Evolutionary conservation across 2,888 invertebrate species (phyloP).

Genomic region (Slavum lentiscoides): DNA sequence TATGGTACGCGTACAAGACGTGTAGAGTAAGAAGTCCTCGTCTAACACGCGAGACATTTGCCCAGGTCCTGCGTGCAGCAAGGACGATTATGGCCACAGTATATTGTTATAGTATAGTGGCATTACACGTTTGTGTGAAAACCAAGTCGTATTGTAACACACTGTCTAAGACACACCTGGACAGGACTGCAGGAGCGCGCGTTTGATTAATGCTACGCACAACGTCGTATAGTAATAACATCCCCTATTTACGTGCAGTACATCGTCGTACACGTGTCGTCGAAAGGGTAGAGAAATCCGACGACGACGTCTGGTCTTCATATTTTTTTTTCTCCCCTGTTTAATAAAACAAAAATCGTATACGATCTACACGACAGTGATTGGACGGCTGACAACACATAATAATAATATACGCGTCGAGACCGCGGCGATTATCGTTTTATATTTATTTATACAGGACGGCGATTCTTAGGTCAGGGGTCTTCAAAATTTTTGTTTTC

Average conservation of each 20-base stretch:
- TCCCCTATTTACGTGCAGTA: background rate
- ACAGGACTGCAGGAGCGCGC: background rate
- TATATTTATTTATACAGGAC: no score
- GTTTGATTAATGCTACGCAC: constrained; percentile 28
- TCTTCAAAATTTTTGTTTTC: no score
- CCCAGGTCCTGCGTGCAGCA: background rate
- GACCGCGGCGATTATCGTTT: no score
- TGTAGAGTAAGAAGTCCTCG: no score
- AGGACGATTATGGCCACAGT: no score
- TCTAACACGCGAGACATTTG: background rate
- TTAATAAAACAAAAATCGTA: background rate
- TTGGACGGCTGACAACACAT: background rate
- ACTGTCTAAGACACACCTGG: background rate
- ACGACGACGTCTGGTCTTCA: constrained; percentile 11
- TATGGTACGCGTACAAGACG: no score
- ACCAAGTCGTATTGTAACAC: background rate
- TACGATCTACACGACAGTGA: background rate
- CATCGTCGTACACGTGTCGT: background rate
- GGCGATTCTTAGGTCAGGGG: no score
- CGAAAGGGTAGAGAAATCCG: constrained; percentile 16
- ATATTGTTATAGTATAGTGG: no score
- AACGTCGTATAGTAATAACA: background rate
- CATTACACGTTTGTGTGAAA: no score
- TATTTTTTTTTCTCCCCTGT: background rate
- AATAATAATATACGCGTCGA: background rate